Evolutionary conservation across 1,140 invertebrate genomes (phyloP).

Genomic region (Gryon sp.): DNA sequence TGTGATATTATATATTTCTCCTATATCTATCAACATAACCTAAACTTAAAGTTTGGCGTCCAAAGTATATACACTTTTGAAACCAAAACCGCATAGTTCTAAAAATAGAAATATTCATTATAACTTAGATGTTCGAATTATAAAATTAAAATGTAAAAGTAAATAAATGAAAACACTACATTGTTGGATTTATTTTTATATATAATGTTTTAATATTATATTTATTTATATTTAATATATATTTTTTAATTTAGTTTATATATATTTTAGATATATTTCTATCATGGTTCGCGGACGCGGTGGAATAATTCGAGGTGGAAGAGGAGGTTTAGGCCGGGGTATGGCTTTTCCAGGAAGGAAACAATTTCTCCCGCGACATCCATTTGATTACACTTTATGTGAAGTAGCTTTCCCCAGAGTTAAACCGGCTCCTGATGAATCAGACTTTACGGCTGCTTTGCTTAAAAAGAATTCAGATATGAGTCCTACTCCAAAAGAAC

Average conservation of each 20-base stretch:
- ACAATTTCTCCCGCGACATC: slow-evolving; percentile 90
- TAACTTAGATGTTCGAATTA: no score
- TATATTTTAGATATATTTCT: no score
- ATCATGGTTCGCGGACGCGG: slow-evolving; percentile 81
- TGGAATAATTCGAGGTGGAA: slow-evolving; percentile 81
- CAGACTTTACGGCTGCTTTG: slow-evolving; percentile 91
- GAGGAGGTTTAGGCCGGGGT: slow-evolving; percentile 86
- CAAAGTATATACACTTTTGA: no score
- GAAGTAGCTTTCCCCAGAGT: slow-evolving; percentile 93
- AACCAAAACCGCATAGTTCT: no score
- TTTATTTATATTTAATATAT: background rate
- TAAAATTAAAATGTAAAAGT: no score
- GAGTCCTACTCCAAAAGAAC: slow-evolving; percentile 92
- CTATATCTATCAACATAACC: no score
- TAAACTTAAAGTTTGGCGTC: no score
- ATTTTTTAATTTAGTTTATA: slow-evolving; percentile 15
- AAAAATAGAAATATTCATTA: no score
- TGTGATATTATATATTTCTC: no score
- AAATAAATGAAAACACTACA: no score
- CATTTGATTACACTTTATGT: slow-evolving; percentile 93
- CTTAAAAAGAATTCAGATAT: slow-evolving; percentile 94
- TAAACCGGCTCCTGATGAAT: slow-evolving; percentile 89
- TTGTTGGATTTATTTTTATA: no score
- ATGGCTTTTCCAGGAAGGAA: slow-evolving; percentile 84
- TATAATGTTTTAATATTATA: background rate